These are phyloP conservation scores for Atopsyche davidsoni DNA, from an alignment of 1,140 invertebrate species.

Conservation along the genomic window DNA sequence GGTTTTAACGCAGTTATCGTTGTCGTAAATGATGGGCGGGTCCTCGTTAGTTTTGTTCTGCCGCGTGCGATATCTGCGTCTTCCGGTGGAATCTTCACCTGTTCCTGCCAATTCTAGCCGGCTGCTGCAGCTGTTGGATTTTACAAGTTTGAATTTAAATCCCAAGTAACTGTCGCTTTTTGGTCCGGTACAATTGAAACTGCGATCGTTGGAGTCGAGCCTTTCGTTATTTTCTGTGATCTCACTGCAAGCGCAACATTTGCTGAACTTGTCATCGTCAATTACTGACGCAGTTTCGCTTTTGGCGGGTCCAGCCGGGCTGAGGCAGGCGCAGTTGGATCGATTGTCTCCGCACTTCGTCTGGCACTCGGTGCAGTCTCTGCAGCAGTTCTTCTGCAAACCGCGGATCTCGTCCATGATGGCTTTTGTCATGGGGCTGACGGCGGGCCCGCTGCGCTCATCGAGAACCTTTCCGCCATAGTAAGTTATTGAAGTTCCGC, in stretches of 20 bases:
- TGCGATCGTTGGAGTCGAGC: conserved; percentile 10
- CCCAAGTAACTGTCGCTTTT: conserved; percentile 46
- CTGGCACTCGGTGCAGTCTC: conserved; percentile 46
- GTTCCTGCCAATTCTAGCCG: conserved; percentile 69
- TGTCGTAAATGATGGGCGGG: conserved; percentile 39
- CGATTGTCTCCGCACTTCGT: conserved; percentile 44
- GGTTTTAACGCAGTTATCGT: conserved; percentile 48
- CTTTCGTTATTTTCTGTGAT: conserved; percentile 26
- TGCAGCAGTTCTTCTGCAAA: conserved; percentile 48
- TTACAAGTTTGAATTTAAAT: conserved; percentile 70
- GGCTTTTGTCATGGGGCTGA: conserved; percentile 57
- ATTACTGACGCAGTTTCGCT: conserved; percentile 18
- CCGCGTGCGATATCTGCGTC: conserved; percentile 36
- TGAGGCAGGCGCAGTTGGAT: conserved; percentile 45
- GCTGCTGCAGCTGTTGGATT: conserved; percentile 80
- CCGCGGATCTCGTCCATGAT: conserved; percentile 61
- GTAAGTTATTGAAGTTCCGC: conserved; percentile 78
- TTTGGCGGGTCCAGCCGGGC: conserved; percentile 23
- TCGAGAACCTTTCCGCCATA: conserved; percentile 77
- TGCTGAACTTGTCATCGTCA: conserved; percentile 26
- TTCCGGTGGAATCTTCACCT: conserved; percentile 41
- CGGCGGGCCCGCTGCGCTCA: conserved; percentile 55
- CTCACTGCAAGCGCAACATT: conserved; percentile 28
- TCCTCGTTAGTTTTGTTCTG: conserved; percentile 38
- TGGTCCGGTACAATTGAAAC: not conserved